Evolutionary conservation across 2,113 vertebrate species (phyloP).

Genomic region (Romanogobio albipinnatus): DNA sequence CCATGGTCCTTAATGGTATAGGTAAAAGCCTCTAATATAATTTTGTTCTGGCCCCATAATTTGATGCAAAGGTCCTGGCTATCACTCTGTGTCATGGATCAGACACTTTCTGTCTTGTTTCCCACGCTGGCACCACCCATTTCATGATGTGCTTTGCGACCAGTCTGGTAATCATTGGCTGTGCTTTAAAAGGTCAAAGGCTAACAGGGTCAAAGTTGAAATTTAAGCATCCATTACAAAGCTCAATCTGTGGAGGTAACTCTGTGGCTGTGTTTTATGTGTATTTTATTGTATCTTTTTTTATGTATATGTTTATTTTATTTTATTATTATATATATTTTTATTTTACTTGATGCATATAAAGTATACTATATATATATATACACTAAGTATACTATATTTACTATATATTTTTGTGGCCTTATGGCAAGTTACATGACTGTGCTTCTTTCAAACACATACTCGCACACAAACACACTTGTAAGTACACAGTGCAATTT

Average conservation of each 20-base stretch:
- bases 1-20: background rate
- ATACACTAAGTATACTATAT: no score
- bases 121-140: background rate
- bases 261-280: background rate
- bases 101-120: background rate
- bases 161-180: conserved; percentile 1
- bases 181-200: background rate
- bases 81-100: background rate
- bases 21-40: background rate
- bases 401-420: background rate
- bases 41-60: background rate
- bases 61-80: background rate
- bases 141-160: background rate
- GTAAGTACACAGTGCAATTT: background rate
- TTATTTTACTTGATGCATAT: background rate
- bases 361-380: no score
- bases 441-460: conserved; percentile 20
- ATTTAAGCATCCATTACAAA: background rate
- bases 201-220: background rate
- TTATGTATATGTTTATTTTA: background rate
- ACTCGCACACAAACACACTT: conserved; percentile 16
- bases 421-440: background rate
- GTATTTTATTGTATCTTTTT: background rate
- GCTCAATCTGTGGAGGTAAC: background rate
- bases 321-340: background rate